Percentiles rank a stretch among this genome's conserved stretches.
Evolutionary conservation across 1,140 invertebrate species (phyloP).

Genomic region (Gryllus bimaculatus): DNA sequence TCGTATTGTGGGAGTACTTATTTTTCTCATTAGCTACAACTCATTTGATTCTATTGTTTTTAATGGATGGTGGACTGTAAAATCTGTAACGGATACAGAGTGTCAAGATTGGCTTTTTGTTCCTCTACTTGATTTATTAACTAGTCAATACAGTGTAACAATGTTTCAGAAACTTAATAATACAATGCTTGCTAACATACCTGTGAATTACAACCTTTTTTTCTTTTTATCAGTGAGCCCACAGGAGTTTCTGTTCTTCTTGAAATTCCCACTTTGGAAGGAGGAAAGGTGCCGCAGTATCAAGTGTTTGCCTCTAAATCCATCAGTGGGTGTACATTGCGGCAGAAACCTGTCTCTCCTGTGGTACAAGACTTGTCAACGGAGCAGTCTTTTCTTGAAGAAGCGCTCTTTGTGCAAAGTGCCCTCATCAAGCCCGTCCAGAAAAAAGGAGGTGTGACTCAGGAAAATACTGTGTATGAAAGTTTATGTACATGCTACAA

Average conservation of each 20-base stretch:
- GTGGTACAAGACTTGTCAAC: conserved; percentile 47
- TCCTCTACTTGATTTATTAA: too few species aligned
- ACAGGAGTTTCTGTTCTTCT: conserved; percentile 45
- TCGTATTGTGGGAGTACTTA: too few species aligned
- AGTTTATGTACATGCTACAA: conserved; percentile 53
- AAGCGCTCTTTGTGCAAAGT: conserved; percentile 46
- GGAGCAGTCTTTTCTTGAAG: conserved; percentile 59
- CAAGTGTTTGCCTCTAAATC: conserved; percentile 34
- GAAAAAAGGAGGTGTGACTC: conserved; percentile 43
- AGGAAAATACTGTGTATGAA: conserved; percentile 51
- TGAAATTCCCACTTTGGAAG: neutral
- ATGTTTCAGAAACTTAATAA: too few species aligned
- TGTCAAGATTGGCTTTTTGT: too few species aligned
- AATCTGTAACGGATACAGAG: too few species aligned
- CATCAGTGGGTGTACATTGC: conserved; percentile 32
- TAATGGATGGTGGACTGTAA: too few species aligned
- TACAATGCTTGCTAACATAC: too few species aligned
- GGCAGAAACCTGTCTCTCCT: conserved; percentile 32
- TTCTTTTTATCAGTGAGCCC: conserved; percentile 38
- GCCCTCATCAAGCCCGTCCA: conserved; percentile 48
- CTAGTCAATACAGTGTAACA: too few species aligned
- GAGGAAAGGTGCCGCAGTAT: neutral
- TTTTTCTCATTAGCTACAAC: too few species aligned
- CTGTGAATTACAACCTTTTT: too few species aligned
- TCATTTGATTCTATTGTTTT: too few species aligned